These are phyloP conservation scores for Takifugu rubripes DNA, from an alignment of 2,797 vertebrate species.

Conservation along the genomic window DNA sequence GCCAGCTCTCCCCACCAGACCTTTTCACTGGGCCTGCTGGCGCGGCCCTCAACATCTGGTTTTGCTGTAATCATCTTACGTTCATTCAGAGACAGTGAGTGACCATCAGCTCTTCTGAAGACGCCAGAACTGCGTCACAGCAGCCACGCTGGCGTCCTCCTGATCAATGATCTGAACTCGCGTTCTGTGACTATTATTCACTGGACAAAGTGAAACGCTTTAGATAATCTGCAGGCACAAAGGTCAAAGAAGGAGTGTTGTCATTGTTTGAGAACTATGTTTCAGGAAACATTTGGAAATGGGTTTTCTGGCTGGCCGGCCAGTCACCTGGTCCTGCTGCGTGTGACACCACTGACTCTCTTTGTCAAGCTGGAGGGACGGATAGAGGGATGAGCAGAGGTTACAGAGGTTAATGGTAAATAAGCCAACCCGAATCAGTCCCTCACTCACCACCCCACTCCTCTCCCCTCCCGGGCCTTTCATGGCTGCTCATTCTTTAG, in stretches of 20 bases:
- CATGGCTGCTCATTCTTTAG: constrained; percentile 69
- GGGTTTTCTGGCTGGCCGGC: constrained; percentile 35
- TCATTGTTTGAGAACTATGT: constrained; percentile 21
- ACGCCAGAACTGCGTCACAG: constrained; percentile 27
- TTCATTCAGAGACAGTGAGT: constrained; percentile 53
- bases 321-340: constrained; percentile 58
- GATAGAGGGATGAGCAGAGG: constrained; percentile 60
- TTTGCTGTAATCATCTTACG: constrained; percentile 68
- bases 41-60: constrained; percentile 59
- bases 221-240: constrained; percentile 8
- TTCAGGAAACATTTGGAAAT: constrained; percentile 20
- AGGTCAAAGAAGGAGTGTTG: constrained; percentile 14
- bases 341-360: constrained; percentile 41
- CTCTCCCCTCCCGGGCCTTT: constrained; percentile 21
- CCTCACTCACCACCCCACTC: constrained; percentile 66
- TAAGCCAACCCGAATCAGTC: constrained; percentile 77
- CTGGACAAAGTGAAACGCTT: constrained; percentile 16
- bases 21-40: constrained; percentile 61
- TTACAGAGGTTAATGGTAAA: constrained; percentile 75
- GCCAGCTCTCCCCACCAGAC: constrained; percentile 43
- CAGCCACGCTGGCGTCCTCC: constrained; percentile 10
- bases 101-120: constrained; percentile 44
- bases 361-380: constrained; percentile 59
- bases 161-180: constrained; percentile 10
- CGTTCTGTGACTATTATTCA: background rate